Base-by-base conservation (phyloP, 2,113 vertebrate species). In the Gymnorhina tibicen region DNA sequence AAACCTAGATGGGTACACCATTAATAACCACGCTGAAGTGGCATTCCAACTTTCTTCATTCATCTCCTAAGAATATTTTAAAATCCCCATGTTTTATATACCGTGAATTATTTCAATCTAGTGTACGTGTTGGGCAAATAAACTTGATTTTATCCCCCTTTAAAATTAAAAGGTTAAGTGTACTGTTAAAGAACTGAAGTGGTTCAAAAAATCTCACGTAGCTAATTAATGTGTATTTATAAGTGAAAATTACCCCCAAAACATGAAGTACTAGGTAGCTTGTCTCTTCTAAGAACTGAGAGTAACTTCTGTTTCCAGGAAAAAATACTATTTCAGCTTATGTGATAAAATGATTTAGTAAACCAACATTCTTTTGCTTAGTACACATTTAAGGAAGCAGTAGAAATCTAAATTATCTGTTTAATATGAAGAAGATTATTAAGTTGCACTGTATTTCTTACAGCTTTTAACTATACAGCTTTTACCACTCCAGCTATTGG, bases 71-170 rank as follows among this genome's bases (percentile, higher is more conserved):
- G 22, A 13, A 11, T 28, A 10, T 39, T 39, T 14, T 39, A 9
- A 73, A 18, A 2, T 3, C 5, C 4, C 3, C 4, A 0, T 35
- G 11, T 62, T 39, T 41, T 60, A 17, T 47, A 9, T 4, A 2
- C 11, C 3, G 2, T 20, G 13, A 11, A 10, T 50, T 16, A 46
- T 62, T 74, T 66, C 15, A 1, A 6, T 63, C 23, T 27, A 16
- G 15, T 22, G 18, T 14, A 4, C 19, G 37, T 7, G 7, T 13
- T 18, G 23, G 32, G 28, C 5, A 62, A 46, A 39, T 41, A 39
- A 78, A 32, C 11, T 30, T 76, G 4, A 7, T 60, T 67, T 64
- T 67, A 33, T 60, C 7, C 16, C 30, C 39, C 37, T 73, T 32
- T 47, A 64, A 52, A 92, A 30, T 42, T 3, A 20, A 35, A 50